These are phyloP conservation scores for Corythornis leucogaster DNA, from an alignment of 2,797 vertebrate species.

Conservation along the genomic window DNA sequence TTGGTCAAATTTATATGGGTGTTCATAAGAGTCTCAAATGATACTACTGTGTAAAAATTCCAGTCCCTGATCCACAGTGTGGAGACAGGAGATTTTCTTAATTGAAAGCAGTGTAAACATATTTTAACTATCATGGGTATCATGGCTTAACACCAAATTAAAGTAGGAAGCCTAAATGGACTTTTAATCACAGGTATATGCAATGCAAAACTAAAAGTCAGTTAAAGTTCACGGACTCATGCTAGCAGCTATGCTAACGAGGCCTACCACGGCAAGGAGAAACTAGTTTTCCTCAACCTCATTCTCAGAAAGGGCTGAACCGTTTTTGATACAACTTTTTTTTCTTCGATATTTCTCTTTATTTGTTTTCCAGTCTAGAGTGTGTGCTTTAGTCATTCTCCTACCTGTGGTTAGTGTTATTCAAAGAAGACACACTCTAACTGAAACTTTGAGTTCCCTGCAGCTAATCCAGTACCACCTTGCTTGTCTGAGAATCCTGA, in stretches of 20 bases:
- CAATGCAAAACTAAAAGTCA: conserved; percentile 63
- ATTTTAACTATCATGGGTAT: background rate
- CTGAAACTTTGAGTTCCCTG: conserved; percentile 43
- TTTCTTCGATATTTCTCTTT: conserved; percentile 30
- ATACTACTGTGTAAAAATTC: background rate
- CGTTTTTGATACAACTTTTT: conserved; percentile 13
- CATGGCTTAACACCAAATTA: background rate
- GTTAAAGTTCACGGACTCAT: conserved; percentile 51
- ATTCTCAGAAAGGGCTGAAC: conserved; percentile 61
- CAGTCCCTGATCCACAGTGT: background rate
- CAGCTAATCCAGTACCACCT: conserved; percentile 16
- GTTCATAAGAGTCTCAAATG: background rate
- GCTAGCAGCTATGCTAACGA: conserved; percentile 27
- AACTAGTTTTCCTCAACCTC: conserved; percentile 48
- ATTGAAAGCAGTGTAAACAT: background rate
- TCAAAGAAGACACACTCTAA: conserved; percentile 50
- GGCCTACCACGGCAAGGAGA: conserved; percentile 18
- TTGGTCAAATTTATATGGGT: background rate
- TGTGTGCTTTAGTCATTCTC: conserved; percentile 41
- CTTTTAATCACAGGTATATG: conserved; percentile 50
- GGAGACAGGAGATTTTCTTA: background rate
- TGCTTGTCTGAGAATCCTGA: conserved; percentile 47
- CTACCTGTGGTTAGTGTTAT: conserved; percentile 62
- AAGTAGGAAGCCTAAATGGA: background rate
- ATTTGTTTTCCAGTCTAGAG: conserved; percentile 37